Percentiles rank a stretch among this genome's conserved stretches.
Evolutionary conservation across 2,888 invertebrate genomes (phyloP).

Genomic region (Encarsia formosa): DNA sequence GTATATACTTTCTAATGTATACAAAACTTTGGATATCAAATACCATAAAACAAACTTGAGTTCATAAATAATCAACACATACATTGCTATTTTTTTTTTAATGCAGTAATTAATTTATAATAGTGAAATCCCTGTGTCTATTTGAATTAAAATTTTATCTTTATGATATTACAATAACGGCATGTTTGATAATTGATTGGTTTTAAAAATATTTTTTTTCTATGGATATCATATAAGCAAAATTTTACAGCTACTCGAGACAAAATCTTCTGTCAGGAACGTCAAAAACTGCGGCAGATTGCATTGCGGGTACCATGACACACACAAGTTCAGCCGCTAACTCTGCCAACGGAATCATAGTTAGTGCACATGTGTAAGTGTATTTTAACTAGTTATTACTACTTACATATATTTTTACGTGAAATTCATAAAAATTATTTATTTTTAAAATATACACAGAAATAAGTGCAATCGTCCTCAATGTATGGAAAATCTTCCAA

Average conservation of each 20-base stretch:
- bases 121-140: too few relatives aligned
- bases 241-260: conserved; percentile 78
- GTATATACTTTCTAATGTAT: too few relatives aligned
- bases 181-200: too few relatives aligned
- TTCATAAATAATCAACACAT: too few relatives aligned
- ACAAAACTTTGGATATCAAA: too few relatives aligned
- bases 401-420: not conserved
- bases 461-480: conserved; percentile 45
- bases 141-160: too few relatives aligned
- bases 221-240: too few relatives aligned
- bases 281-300: conserved; percentile 15
- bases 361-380: conserved; percentile 28
- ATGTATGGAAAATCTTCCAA: conserved; percentile 37
- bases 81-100: too few relatives aligned
- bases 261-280: conserved; percentile 76
- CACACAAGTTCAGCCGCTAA: conserved; percentile 3
- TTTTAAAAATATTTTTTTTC: too few relatives aligned
- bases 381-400: not conserved
- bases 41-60: too few relatives aligned
- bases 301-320: not conserved
- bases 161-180: too few relatives aligned
- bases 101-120: too few relatives aligned
- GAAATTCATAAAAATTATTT: not conserved
- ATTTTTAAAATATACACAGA: conserved; percentile 29
- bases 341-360: not conserved